A percentile compares a stretch with the other conserved stretches of the same genome.
These are phyloP conservation scores for Eptesicus fuscus DNA, from an alignment of 2,113 vertebrate genomes.

Conservation along the genomic window DNA sequence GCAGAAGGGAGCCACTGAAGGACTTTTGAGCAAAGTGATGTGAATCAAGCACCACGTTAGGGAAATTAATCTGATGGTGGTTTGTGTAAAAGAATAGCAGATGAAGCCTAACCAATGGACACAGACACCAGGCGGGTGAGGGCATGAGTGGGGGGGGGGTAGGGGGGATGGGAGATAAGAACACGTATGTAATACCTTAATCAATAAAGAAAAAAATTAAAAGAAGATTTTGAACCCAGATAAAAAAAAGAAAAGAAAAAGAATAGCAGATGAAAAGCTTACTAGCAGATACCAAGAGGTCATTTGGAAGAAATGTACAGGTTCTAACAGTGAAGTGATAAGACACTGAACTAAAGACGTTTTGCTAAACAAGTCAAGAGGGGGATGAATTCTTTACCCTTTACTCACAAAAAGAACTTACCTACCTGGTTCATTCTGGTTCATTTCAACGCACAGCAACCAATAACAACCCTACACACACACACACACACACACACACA, in stretches of 20 bases:
- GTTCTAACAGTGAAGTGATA: background rate
- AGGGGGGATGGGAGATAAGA: no score
- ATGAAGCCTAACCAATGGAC: background rate
- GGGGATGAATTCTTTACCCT: background rate
- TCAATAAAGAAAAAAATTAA: no score
- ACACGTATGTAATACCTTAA: no score
- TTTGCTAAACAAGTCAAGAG: background rate
- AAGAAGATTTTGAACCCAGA: no score
- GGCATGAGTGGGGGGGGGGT: no score
- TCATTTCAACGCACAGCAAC: background rate
- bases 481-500: background rate
- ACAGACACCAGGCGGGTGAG: no score
- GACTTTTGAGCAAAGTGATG: background rate
- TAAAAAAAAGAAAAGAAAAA: background rate
- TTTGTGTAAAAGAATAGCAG: background rate
- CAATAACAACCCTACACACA: background rate
- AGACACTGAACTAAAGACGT: background rate
- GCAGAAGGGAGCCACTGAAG: background rate
- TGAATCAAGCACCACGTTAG: background rate
- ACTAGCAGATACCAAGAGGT: background rate
- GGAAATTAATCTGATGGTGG: slow-evolving; percentile 2
- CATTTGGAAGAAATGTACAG: background rate
- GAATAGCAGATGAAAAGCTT: background rate
- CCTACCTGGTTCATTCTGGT: background rate
- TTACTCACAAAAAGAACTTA: background rate